phyloP scores from a whole-genome alignment of 2,888 invertebrate species.

The Microdon myrmicae region DNA sequence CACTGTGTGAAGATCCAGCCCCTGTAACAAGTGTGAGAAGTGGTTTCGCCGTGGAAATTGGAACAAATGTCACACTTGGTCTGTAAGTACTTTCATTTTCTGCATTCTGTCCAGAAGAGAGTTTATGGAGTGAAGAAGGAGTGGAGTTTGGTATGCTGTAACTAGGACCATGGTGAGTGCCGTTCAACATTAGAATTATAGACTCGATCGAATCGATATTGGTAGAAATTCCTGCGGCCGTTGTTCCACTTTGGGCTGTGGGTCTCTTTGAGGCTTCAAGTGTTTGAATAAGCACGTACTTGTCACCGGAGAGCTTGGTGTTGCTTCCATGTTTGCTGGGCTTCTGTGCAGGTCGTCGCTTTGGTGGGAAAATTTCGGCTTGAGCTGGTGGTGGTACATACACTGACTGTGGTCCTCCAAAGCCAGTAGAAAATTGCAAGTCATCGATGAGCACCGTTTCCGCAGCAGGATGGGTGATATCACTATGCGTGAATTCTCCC shows the following conservation, averaged over 20 bases:
- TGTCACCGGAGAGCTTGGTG: conserved; percentile 69
- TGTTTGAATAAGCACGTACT: conserved; percentile 62
- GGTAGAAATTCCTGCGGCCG: conserved; percentile 63
- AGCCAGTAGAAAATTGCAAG: conserved; percentile 68
- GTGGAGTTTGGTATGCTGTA: conserved; percentile 57
- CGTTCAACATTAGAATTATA: conserved; percentile 75
- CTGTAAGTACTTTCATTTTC: conserved; percentile 57
- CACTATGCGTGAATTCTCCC: conserved; percentile 70
- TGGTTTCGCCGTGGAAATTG: conserved; percentile 20
- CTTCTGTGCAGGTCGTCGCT: conserved; percentile 69
- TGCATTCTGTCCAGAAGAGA: conserved; percentile 55
- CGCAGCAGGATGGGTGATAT: conserved; percentile 72
- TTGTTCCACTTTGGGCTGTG: conserved; percentile 54
- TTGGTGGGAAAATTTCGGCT: conserved; percentile 61
- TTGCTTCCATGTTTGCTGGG: conserved; percentile 60
- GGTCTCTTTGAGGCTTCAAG: conserved; percentile 55
- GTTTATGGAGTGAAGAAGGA: conserved; percentile 33
- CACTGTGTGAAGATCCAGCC: conserved; percentile 10
- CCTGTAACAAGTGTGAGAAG: conserved; percentile 31
- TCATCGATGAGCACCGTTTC: conserved; percentile 75
- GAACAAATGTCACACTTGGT: conserved; percentile 17
- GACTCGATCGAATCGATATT: conserved; percentile 71
- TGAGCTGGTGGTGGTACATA: conserved; percentile 59
- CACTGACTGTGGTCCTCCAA: conserved; percentile 66
- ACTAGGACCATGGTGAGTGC: conserved; percentile 64